A percentile compares a stretch with the other conserved stretches of the same genome.
These are phyloP conservation scores for Phyllotreta cruciferae DNA, from an alignment of 2,888 invertebrate genomes.

Conservation along the genomic window DNA sequence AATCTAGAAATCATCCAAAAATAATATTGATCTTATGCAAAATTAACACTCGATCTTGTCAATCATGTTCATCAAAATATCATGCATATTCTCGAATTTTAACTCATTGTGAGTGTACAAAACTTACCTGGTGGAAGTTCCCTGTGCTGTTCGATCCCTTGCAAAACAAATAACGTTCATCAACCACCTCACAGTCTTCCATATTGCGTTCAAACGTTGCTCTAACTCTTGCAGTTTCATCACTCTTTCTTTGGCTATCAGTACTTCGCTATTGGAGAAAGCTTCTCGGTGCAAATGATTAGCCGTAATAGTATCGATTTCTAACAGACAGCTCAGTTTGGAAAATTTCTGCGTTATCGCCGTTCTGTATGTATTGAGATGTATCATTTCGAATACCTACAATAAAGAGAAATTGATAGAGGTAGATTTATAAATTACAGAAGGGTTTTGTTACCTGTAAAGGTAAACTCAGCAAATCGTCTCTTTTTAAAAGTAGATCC, in stretches of 20 bases:
- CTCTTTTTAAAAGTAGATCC: conserved; percentile 83
- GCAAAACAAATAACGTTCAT: conserved; percentile 95
- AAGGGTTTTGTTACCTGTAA: conserved; percentile 60
- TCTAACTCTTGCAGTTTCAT: conserved; percentile 85
- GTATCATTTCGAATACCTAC: conserved; percentile 94
- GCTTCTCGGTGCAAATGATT: conserved; percentile 95
- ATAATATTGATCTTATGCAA: conserved; percentile 1
- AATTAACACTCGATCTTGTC: no score
- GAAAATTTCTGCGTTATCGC: conserved; percentile 91
- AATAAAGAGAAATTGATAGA: conserved; percentile 22
- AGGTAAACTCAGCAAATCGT: conserved; percentile 87
- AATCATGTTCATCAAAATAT: no score
- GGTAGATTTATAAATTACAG: no score
- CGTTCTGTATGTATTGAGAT: conserved; percentile 91
- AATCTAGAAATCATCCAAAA: no score
- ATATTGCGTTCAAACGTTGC: conserved; percentile 82
- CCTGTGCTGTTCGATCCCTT: conserved; percentile 72
- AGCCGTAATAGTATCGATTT: conserved; percentile 89
- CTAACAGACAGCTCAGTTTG: conserved; percentile 89
- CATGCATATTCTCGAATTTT: no score
- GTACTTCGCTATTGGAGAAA: conserved; percentile 88
- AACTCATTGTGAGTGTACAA: neutral
- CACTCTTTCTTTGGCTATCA: conserved; percentile 84
- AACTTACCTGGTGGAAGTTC: conserved; percentile 53
- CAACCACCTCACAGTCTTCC: conserved; percentile 96